Conservation (phyloP, 2,797 vertebrate species). For the Lacerta agilis region DNA sequence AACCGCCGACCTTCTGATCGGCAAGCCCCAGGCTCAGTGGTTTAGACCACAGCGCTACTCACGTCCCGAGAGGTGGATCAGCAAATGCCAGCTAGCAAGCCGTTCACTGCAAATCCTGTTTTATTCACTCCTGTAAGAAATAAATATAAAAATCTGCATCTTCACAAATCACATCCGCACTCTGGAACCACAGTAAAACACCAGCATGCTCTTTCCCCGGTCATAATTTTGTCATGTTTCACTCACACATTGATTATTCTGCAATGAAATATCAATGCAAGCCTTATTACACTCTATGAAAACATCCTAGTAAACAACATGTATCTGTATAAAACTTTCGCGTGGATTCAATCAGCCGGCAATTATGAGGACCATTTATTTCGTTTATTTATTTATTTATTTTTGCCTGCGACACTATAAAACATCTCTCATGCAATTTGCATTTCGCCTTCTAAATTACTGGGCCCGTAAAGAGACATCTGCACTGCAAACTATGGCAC, state of each 20-base stretch:
- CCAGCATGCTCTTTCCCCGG: neutral
- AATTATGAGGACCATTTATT: constrained; percentile 1
- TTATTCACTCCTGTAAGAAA: neutral
- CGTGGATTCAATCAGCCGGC: constrained; percentile 14
- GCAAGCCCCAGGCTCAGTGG: too few relatives aligned
- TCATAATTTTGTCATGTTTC: constrained; percentile 26
- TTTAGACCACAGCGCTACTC: too few relatives aligned
- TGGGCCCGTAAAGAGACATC: neutral
- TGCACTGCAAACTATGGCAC: too few relatives aligned
- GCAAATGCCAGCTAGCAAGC: neutral
- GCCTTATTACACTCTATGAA: neutral
- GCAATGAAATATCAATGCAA: constrained; percentile 30
- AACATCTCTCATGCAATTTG: neutral
- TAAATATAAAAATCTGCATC: neutral
- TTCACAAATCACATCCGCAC: constrained; percentile 5
- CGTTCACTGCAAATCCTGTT: neutral
- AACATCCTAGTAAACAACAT: constrained; percentile 10
- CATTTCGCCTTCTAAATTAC: neutral
- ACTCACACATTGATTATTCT: constrained; percentile 1
- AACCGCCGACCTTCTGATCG: too few relatives aligned
- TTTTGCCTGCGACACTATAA: neutral
- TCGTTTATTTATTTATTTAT: too few relatives aligned
- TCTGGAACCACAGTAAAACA: constrained; percentile 26
- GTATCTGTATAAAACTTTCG: constrained; percentile 7
- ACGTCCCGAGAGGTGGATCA: neutral